Conservation (phyloP, 2,113 vertebrate genomes). For the Clarias macrocephalus region DNA sequence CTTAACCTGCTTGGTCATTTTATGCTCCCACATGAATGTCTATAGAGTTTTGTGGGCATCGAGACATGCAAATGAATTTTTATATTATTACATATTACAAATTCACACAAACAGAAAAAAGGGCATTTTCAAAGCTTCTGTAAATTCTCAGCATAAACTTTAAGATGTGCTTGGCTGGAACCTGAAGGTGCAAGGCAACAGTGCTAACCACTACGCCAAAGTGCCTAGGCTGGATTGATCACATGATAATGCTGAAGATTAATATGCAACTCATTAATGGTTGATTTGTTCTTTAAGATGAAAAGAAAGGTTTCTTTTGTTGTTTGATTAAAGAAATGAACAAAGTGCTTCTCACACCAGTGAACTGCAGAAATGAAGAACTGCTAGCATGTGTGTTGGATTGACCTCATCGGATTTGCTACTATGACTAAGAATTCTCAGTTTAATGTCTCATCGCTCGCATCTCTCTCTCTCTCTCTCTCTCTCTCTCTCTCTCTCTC, state of each 20-base stretch:
- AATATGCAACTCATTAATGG: not conserved
- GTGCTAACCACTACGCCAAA: too few species aligned
- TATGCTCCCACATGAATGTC: not conserved
- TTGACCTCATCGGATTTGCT: conserved; percentile 18
- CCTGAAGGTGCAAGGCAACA: too few species aligned
- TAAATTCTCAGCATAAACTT: too few species aligned
- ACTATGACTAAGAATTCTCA: conserved; percentile 25
- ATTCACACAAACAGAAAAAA: not conserved
- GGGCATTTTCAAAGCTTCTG: not conserved
- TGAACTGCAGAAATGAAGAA: not conserved
- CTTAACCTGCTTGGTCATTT: not conserved
- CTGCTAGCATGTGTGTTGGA: conserved; percentile 40
- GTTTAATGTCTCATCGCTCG: conserved; percentile 16
- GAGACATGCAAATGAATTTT: not conserved
- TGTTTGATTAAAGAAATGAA: conserved; percentile 20
- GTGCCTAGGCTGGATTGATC: not conserved
- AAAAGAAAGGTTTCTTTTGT: conserved; percentile 34
- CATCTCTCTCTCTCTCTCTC: not conserved
- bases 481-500: too few species aligned
- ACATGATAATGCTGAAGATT: not conserved
- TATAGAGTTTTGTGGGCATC: not conserved
- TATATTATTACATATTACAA: not conserved
- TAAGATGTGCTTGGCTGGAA: too few species aligned
- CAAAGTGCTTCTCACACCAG: not conserved
- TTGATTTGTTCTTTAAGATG: conserved; percentile 12